Percentiles rank a stretch among this genome's conserved stretches.
These are phyloP conservation scores for Pteronotus mesoamericanus DNA, from an alignment of 2,797 vertebrate species.

Conservation along the genomic window DNA sequence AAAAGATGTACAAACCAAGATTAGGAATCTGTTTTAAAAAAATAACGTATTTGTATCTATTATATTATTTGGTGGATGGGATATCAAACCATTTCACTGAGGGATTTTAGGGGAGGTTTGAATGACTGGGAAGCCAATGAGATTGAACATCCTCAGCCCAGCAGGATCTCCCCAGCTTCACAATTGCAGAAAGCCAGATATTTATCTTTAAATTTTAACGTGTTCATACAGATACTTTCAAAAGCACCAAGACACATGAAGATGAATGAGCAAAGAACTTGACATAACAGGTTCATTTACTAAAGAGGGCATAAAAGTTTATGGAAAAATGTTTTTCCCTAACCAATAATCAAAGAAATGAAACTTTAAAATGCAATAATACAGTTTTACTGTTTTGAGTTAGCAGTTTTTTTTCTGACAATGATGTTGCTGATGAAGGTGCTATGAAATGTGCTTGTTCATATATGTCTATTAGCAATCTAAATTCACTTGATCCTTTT, in stretches of 20 bases:
- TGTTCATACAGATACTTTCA: background rate
- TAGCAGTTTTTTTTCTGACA: background rate
- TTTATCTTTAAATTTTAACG: slow-evolving; percentile 21
- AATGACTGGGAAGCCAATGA: background rate
- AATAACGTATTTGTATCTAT: background rate
- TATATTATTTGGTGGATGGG: background rate
- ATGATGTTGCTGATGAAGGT: background rate
- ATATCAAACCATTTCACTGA: background rate
- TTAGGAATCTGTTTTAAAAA: background rate
- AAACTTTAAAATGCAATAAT: background rate
- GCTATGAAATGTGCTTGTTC: background rate
- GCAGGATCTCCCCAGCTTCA: background rate
- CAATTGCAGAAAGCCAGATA: background rate
- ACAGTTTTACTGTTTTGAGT: slow-evolving; percentile 4
- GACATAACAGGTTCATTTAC: background rate
- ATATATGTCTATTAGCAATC: background rate
- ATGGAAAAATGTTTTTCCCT: background rate
- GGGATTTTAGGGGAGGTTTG: background rate
- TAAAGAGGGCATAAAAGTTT: background rate
- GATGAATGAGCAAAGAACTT: background rate
- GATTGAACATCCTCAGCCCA: background rate
- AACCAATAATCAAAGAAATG: background rate
- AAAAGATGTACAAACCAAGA: background rate
- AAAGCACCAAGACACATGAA: background rate
- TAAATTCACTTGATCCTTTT: background rate